A percentile compares a stretch with the other conserved stretches of the same genome.
Evolutionary conservation across 2,888 invertebrate genomes (phyloP).

Genomic region (Dascillus cervinus): DNA sequence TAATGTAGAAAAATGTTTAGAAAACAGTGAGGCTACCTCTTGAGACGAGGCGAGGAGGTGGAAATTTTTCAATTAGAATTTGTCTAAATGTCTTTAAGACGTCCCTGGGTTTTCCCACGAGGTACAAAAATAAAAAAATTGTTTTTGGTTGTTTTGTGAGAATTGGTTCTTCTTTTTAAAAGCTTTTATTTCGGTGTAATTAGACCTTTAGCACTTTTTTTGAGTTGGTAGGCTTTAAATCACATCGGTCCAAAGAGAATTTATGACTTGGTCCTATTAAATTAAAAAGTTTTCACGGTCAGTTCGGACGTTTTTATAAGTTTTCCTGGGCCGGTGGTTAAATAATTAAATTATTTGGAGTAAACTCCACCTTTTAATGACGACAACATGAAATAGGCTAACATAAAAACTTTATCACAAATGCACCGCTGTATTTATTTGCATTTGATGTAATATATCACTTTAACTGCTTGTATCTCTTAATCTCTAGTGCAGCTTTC

Average conservation of each 20-base stretch:
- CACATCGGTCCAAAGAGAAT: slow-evolving; percentile 16
- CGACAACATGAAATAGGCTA: slow-evolving; percentile 9
- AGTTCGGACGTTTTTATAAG: too few species aligned
- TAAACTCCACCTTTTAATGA: slow-evolving; percentile 44
- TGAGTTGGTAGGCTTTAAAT: slow-evolving; percentile 32
- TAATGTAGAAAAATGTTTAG: slow-evolving; percentile 23
- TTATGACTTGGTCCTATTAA: too few species aligned
- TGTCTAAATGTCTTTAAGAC: slow-evolving; percentile 22
- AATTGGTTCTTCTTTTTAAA: slow-evolving; percentile 16
- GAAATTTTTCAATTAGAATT: slow-evolving; percentile 22
- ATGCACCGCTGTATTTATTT: slow-evolving; percentile 28
- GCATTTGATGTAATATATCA: slow-evolving; percentile 30
- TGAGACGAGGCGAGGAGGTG: slow-evolving; percentile 21
- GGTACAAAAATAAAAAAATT: slow-evolving; percentile 23
- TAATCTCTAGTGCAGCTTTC: too few species aligned
- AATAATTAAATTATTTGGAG: slow-evolving; percentile 36
- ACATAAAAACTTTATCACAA: slow-evolving; percentile 9
- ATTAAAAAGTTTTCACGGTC: too few species aligned
- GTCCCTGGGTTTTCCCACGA: slow-evolving; percentile 27
- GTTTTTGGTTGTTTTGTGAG: slow-evolving; percentile 16
- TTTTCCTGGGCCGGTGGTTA: slow-evolving; percentile 20
- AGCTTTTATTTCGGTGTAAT: slow-evolving; percentile 11
- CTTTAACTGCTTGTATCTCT: slow-evolving; percentile 10
- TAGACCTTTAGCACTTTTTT: slow-evolving; percentile 28
- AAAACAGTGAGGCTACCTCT: slow-evolving; percentile 18